phyloP scores from a whole-genome alignment of 2,113 vertebrate genomes.

The Gymnobelideus leadbeateri region DNA sequence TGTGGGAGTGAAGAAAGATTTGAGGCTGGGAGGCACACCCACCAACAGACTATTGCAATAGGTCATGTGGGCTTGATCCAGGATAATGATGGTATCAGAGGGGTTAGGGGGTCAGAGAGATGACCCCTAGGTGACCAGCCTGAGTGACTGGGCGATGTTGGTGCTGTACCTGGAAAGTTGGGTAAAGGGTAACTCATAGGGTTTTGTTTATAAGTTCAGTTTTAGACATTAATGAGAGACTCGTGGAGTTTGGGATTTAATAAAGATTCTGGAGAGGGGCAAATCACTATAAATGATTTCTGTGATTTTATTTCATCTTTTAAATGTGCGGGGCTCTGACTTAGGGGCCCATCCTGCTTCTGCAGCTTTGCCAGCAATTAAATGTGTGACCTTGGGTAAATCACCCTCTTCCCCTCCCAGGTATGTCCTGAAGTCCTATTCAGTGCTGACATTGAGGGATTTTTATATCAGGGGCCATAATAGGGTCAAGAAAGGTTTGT shows the following conservation, averaged over 20 bases:
- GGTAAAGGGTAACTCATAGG: not conserved
- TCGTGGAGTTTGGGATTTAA: not conserved
- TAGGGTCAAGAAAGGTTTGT: constrained; percentile 42
- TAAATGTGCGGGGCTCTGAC: not conserved
- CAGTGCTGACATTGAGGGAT: constrained; percentile 43
- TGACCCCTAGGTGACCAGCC: not conserved
- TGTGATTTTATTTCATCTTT: not conserved
- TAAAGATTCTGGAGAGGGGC: too few relatives aligned
- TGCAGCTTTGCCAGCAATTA: constrained; percentile 5
- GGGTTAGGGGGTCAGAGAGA: not conserved
- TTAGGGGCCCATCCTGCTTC: not conserved
- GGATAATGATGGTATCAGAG: not conserved
- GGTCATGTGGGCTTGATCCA: not conserved
- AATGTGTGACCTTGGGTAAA: constrained; percentile 1
- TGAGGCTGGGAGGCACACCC: not conserved
- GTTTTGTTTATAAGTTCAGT: not conserved
- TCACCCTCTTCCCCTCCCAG: constrained; percentile 33
- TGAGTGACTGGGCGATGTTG: not conserved
- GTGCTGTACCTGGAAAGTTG: not conserved
- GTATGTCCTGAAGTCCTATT: constrained; percentile 42
- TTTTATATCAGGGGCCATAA: constrained; percentile 51
- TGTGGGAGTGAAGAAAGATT: not conserved
- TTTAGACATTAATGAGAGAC: not conserved
- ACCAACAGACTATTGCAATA: not conserved
- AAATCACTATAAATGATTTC: not conserved